Evolutionary conservation across 2,797 vertebrate species (phyloP).

Genomic region (Leptoclinus maculatus): DNA sequence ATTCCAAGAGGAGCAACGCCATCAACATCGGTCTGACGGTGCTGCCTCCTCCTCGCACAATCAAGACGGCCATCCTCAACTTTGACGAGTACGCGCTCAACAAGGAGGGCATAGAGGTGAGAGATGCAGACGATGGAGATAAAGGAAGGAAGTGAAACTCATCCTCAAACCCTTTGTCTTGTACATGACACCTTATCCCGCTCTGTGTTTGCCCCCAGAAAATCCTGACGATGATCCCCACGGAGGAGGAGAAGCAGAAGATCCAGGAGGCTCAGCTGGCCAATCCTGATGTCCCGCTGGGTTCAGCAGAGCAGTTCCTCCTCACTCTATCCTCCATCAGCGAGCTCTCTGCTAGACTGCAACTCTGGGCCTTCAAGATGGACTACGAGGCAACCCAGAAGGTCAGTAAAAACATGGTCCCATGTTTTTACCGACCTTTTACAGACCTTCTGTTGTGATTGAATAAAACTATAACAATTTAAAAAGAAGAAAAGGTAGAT

Average conservation of each 20-base stretch:
- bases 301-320: constrained; percentile 96
- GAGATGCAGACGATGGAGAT: constrained; percentile 72
- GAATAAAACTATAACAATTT: not conserved
- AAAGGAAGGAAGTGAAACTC: constrained; percentile 77
- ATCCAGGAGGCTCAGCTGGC: constrained; percentile 96
- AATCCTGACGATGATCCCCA: constrained; percentile 96
- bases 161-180: not conserved
- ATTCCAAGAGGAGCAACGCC: constrained; percentile 96
- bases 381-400: constrained; percentile 96
- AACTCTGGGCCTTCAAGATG: constrained; percentile 98
- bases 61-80: constrained; percentile 94
- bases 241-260: constrained; percentile 97
- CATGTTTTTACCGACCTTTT: too few relatives aligned
- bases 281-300: constrained; percentile 92
- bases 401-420: constrained; percentile 74
- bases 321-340: constrained; percentile 93
- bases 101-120: constrained; percentile 98
- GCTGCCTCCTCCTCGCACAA: constrained; percentile 91
- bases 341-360: constrained; percentile 89
- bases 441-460: not conserved
- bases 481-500: not conserved
- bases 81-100: constrained; percentile 97
- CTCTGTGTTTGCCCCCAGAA: constrained; percentile 83
- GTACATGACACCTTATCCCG: not conserved
- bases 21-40: constrained; percentile 98